phyloP scores from a whole-genome alignment of 2,888 invertebrate genomes.

The Xanthostigma xanthostigma region DNA sequence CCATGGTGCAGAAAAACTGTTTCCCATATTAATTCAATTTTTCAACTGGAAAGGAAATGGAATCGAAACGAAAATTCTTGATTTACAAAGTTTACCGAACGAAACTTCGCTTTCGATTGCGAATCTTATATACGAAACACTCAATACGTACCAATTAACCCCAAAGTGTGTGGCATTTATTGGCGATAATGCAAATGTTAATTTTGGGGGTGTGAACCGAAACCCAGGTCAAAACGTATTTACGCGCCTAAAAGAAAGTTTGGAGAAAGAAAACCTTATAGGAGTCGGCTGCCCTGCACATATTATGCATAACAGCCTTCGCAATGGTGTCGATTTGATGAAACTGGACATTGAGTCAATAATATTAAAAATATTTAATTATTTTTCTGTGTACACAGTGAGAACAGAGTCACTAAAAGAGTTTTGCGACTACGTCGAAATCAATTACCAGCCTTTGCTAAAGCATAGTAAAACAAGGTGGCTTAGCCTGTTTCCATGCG shows the following conservation, averaged over 20 bases:
- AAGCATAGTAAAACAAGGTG: conserved; percentile 6
- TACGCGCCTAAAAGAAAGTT: conserved; percentile 10
- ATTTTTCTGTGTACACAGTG: conserved; percentile 14
- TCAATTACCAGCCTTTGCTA: conserved; percentile 8
- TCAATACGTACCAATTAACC: conserved; percentile 18
- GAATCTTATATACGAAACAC: conserved; percentile 7
- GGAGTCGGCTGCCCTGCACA: conserved; percentile 18
- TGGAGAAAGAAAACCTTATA: conserved; percentile 13
- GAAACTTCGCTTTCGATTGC: conserved; percentile 6
- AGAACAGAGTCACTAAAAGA: conserved; percentile 16
- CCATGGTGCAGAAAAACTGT: conserved; percentile 19
- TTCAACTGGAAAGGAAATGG: conserved; percentile 9
- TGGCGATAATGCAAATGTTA: neutral
- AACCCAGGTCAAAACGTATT: conserved; percentile 15
- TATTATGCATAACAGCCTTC: conserved; percentile 16
- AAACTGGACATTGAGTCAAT: conserved; percentile 16
- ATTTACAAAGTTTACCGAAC: conserved; percentile 6
- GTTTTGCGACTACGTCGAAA: conserved; percentile 16
- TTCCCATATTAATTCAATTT: conserved; percentile 16
- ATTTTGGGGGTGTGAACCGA: conserved; percentile 11
- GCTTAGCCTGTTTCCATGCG: conserved; percentile 1
- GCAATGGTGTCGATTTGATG: conserved; percentile 12
- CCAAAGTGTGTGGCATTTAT: conserved; percentile 10
- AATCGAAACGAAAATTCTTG: conserved; percentile 8
- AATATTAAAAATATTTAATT: conserved; percentile 12